Evolutionary conservation across 2,797 vertebrate genomes (phyloP).

Genomic region (Anguilla obscura): DNA sequence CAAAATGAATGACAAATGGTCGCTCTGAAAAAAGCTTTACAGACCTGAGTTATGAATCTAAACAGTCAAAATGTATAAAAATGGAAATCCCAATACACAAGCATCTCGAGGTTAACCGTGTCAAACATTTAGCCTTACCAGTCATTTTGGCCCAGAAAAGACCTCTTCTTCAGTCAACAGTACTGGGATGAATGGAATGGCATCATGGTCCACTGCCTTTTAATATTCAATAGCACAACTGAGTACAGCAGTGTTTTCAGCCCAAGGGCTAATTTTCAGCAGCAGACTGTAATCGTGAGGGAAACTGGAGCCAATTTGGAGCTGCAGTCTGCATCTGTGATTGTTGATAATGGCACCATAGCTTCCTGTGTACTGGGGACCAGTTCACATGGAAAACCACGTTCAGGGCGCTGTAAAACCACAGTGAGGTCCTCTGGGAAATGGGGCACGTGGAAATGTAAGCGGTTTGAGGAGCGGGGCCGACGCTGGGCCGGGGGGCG

Average conservation of each 20-base stretch:
- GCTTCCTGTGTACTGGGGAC: neutral
- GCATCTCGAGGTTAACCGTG: conserved; percentile 5
- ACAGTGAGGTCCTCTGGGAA: neutral
- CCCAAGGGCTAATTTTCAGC: neutral
- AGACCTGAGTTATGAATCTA: conserved; percentile 62
- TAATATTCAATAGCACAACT: neutral
- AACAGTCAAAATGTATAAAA: conserved; percentile 31
- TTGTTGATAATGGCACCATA: conserved; percentile 28
- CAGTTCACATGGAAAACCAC: neutral
- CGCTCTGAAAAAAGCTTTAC: neutral
- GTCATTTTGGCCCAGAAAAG: conserved; percentile 28
- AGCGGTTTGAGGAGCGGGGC: neutral
- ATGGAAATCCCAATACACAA: conserved; percentile 32
- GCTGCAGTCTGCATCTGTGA: conserved; percentile 17
- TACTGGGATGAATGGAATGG: conserved; percentile 25
- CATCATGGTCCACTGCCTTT: conserved; percentile 45
- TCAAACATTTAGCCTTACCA: neutral
- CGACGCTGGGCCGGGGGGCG: neutral
- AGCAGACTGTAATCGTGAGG: neutral
- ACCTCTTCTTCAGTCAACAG: conserved; percentile 24
- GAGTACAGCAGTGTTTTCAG: conserved; percentile 5
- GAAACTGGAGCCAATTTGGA: neutral
- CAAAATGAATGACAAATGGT: conserved; percentile 27
- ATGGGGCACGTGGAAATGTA: neutral
- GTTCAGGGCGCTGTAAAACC: neutral